Evolutionary conservation across 1,140 invertebrate species (phyloP).

Genomic region (Sitodiplosis mosellana): DNA sequence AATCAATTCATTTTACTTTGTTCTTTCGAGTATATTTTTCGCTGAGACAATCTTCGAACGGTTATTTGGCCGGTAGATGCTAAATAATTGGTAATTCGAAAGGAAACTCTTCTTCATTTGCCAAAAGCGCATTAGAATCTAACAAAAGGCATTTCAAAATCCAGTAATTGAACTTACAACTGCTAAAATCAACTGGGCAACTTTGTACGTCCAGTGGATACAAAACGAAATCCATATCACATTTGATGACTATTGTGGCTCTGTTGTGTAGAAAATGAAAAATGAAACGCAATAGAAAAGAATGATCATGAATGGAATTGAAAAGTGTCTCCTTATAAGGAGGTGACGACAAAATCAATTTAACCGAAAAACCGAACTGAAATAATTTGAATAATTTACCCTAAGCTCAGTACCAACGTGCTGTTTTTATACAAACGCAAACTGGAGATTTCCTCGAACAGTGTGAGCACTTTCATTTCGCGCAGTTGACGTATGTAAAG

Average conservation of each 20-base stretch:
- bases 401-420: constrained; percentile 36
- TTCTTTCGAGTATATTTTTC: too few relatives aligned
- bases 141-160: too few relatives aligned
- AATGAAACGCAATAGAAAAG: not conserved
- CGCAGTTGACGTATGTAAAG: constrained; percentile 38
- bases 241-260: constrained; percentile 38
- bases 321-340: too few relatives aligned
- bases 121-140: too few relatives aligned
- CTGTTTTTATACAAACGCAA: constrained; percentile 33
- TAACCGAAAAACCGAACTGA: too few relatives aligned
- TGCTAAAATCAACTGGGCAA: constrained; percentile 38
- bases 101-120: too few relatives aligned
- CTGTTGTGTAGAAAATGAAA: constrained; percentile 23
- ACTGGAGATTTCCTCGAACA: constrained; percentile 37
- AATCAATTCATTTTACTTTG: constrained; percentile 1
- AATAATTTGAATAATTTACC: constrained; percentile 29
- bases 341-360: too few relatives aligned
- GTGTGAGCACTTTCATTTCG: constrained; percentile 33
- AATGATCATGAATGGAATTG: too few relatives aligned
- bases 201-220: constrained; percentile 39
- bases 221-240: constrained; percentile 39
- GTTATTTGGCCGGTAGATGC: too few relatives aligned
- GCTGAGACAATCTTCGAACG: too few relatives aligned
- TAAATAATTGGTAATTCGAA: too few relatives aligned
- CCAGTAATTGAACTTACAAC: constrained; percentile 28